Conservation (phyloP, 2,113 vertebrate genomes). For the Ictidomys tridecemlineatus region DNA sequence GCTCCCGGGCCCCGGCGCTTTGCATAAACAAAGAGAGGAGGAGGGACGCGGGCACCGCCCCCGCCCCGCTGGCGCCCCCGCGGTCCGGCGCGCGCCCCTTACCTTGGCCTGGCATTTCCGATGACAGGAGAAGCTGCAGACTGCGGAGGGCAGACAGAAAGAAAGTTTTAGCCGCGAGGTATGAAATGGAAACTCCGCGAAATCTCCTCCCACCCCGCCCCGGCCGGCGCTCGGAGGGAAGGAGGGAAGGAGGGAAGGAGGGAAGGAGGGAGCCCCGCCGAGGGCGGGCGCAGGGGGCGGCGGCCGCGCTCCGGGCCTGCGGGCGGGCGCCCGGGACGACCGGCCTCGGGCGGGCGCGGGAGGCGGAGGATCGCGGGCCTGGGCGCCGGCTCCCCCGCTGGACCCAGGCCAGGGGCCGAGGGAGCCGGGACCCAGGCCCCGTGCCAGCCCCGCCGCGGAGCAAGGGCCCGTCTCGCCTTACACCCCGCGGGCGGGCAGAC, state of each 20-base stretch:
- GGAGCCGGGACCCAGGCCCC: slow-evolving; percentile 56
- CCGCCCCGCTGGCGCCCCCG: neutral
- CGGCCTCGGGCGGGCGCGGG: neutral
- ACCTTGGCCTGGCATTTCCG: slow-evolving; percentile 97
- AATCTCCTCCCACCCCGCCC: slow-evolving; percentile 81
- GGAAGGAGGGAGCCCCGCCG: neutral
- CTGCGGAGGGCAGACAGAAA: slow-evolving; percentile 86
- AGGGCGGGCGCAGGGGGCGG: neutral
- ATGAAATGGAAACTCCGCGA: slow-evolving; percentile 83
- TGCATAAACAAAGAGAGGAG: slow-evolving; percentile 79
- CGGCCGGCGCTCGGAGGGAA: neutral
- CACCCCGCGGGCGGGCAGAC: neutral
- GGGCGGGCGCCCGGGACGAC: neutral
- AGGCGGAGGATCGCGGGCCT: neutral
- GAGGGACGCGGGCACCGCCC: slow-evolving; percentile 60
- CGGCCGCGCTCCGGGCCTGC: neutral
- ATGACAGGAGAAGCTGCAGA: slow-evolving; percentile 94
- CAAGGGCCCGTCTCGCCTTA: slow-evolving; percentile 2
- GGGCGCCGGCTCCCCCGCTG: neutral
- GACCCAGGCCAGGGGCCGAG: neutral
- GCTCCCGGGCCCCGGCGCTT: slow-evolving; percentile 1
- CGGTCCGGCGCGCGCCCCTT: slow-evolving; percentile 82
- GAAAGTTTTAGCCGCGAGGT: slow-evolving; percentile 82
- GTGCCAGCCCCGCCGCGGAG: neutral
- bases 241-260: neutral